A percentile compares a stretch with the other conserved stretches of the same genome.
These are phyloP conservation scores for Sepioteuthis lessoniana DNA, from an alignment of 2,888 invertebrate species.

Conservation along the genomic window DNA sequence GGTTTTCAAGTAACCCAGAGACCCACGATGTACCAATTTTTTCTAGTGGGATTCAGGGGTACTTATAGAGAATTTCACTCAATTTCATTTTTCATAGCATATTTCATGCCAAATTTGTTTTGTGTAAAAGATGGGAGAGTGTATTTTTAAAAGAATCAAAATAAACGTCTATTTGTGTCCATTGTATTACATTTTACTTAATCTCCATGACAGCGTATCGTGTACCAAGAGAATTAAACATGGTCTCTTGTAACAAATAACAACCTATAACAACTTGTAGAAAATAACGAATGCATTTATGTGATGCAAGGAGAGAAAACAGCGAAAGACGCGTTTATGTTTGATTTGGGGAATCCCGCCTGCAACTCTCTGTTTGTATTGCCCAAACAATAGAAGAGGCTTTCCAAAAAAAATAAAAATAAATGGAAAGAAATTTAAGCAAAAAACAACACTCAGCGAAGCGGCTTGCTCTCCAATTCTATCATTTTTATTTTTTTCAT, in stretches of 20 bases:
- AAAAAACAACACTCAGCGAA: not conserved
- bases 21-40: no score
- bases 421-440: not conserved
- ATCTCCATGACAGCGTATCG: no score
- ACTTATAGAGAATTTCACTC: no score
- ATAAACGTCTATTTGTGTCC: no score
- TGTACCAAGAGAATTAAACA: not conserved
- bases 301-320: not conserved
- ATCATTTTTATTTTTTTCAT: not conserved
- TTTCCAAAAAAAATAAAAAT: not conserved
- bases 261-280: not conserved
- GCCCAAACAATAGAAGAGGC: not conserved
- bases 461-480: not conserved
- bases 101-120: no score
- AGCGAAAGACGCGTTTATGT: not conserved
- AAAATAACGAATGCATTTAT: not conserved
- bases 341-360: not conserved
- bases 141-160: no score
- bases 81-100: no score
- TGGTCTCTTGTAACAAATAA: not conserved
- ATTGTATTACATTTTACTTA: no score
- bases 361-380: not conserved
- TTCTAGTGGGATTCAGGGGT: no score
- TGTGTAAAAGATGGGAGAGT: no score
- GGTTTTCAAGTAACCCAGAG: no score